Evolutionary conservation across 2,113 vertebrate species (phyloP), one percentile per base, ranked within the genome.

Genomic region (Jacana jacana): DNA sequence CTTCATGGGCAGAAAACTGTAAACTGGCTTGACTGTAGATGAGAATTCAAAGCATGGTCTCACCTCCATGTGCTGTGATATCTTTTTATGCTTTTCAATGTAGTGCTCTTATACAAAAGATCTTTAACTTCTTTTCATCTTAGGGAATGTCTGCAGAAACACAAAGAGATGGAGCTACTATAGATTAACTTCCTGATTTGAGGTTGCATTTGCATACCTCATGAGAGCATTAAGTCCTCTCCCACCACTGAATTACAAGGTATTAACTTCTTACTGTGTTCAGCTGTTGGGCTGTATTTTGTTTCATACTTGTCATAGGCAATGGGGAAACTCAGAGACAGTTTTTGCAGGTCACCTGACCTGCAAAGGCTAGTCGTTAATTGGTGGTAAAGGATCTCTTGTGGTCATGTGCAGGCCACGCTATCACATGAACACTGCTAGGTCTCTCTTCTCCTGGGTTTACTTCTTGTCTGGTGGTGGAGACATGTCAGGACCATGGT

Each of bases 371-470:
- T 66, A 40, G 23, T n/a, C 25, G 23, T 72, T 44, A 68, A 28
- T 31, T 65, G n/a, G 44, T 72, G 40, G 35, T 28, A 39, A 72
- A 22, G 30, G 18, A n/a, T 42, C 33, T 64, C 69, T 17, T 24
- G 17, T 14, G 28, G 40, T 31, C 25, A 6, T 18, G 8, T 52
- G n/a, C 48, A 46, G 1, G 12, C 31, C n/a, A 20, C 1, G 24
- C 15, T 35, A 13, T 11, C 17, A 28, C 14, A n/a, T 7, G 6
- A 14, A 22, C 0, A 2, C 11, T 0, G 1, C 31, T n/a, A 17
- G 14, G 37, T 63, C 4, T 72, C 39, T 84, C 33, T 46, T 84
- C 46, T 79, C 39, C 18, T 27, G 33, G 37, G 16, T 42, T 93
- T 58, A 52, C 20, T 55, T 48, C 23, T 58, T 58, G 27, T 52